phyloP scores from a whole-genome alignment of 2,797 vertebrate genomes.

The Clamator glandarius region DNA sequence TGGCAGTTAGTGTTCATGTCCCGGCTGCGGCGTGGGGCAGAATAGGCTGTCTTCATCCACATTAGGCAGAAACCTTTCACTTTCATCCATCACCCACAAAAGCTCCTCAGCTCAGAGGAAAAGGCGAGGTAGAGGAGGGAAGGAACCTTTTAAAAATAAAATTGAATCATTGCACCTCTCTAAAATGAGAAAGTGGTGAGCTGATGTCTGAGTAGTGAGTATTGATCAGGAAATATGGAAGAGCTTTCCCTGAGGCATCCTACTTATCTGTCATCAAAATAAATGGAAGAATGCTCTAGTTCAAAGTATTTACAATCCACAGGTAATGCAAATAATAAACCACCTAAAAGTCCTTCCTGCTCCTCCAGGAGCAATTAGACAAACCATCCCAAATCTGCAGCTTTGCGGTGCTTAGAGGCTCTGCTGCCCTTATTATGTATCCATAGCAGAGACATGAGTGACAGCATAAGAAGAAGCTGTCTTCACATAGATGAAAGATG shows the following conservation, averaged over 20 bases:
- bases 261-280: conserved; percentile 58
- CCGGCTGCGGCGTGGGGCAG: conserved; percentile 15
- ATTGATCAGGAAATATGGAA: conserved; percentile 68
- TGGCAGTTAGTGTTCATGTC: conserved; percentile 31
- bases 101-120: conserved; percentile 27
- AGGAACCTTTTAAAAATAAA: conserved; percentile 48
- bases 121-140: not conserved
- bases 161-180: conserved; percentile 67
- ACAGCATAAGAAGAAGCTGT: not conserved
- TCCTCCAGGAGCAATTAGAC: not conserved
- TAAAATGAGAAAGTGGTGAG: conserved; percentile 67
- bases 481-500: not conserved
- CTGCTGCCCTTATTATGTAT: not conserved
- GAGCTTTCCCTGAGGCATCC: conserved; percentile 65
- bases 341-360: not conserved
- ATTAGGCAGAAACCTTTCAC: conserved; percentile 27
- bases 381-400: not conserved
- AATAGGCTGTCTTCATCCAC: not conserved
- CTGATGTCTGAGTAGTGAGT: conserved; percentile 67
- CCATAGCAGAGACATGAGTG: not conserved
- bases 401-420: not conserved
- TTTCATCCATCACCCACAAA: conserved; percentile 62
- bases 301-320: conserved; percentile 42
- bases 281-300: conserved; percentile 57
- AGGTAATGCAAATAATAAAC: conserved; percentile 46